Percentiles rank a stretch among this genome's conserved stretches.
Conservation (phyloP, 2,113 vertebrate genomes). For the Picathartes gymnocephalus region DNA sequence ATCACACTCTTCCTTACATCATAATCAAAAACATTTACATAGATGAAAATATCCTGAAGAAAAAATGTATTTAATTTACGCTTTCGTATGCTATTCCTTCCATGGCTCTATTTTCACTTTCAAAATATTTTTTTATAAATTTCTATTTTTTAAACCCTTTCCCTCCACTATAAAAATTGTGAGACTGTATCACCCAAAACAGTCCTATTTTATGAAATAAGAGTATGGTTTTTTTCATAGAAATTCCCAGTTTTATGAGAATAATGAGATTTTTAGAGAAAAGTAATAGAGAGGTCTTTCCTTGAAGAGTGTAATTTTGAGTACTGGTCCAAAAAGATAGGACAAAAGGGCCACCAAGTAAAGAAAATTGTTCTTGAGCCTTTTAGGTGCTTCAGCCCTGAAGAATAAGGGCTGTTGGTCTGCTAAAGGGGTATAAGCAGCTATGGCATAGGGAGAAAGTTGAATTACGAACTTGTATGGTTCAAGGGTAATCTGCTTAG, state of each 20-base stretch:
- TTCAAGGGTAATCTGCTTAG: neutral
- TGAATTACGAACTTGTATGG: neutral
- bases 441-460: neutral
- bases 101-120: neutral
- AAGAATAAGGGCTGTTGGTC: neutral
- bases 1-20: neutral
- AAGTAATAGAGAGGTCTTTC: neutral
- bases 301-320: neutral
- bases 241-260: neutral
- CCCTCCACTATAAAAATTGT: neutral
- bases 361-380: neutral
- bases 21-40: neutral
- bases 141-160: neutral
- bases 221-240: neutral
- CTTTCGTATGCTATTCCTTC: neutral
- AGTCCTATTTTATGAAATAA: neutral
- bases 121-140: neutral
- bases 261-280: neutral
- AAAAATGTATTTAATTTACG: neutral
- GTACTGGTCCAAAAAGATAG: neutral
- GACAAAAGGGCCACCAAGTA: neutral
- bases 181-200: neutral
- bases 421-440: neutral
- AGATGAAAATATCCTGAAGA: neutral
- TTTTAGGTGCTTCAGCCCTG: neutral